Evolutionary conservation across 2,113 vertebrate genomes (phyloP), one percentile per base, ranked within the genome.

Genomic region (Chaetops frenatus): DNA sequence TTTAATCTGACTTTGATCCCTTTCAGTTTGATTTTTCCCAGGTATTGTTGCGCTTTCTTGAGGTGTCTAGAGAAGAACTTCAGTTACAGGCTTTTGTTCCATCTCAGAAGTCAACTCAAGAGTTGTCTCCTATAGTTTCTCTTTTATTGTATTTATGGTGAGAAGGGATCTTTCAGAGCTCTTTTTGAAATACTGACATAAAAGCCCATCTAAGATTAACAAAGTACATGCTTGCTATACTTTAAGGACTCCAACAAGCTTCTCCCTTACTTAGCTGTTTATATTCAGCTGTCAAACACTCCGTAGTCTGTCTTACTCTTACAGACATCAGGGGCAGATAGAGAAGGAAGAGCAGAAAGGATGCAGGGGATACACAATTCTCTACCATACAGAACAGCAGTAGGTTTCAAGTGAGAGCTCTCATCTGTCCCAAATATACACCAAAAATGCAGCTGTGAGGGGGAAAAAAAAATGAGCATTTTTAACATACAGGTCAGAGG

Each of bases 141-240:
- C 48, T 74, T 87, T 60, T 57, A 64, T 62, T 48, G n/a, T 48
- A 61, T 38, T 54, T 77, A 73, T 12, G 7, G 50, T 62, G 84
- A 90, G 94, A 93, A 61, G 31, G 11, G 20, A 80, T 62, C 36
- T 81, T 88, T 81, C 33, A 10, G 45, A 76, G 24, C 17, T 64
- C 82, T 80, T 61, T 94, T 47, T 81, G 64, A 81, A 91, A 91
- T 5, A 9, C 58, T 88, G 73, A 85, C 48, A 82, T 88, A 69
- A 80, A 86, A 94, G 21, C 10, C 61, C 16, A 45, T 56, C 69
- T 81, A 85, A 91, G 71, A 91, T 88, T 90, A 86, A 31, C 72
- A 31, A 88, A 73, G 36, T 35, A 51, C 10, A 16, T n/a, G 57
- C 70, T 65, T 89, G 21, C 29, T 61, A 27, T 33, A 91, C 65